Base-by-base conservation (phyloP, 1,140 invertebrate species). In the Bradynema listronoti region DNA sequence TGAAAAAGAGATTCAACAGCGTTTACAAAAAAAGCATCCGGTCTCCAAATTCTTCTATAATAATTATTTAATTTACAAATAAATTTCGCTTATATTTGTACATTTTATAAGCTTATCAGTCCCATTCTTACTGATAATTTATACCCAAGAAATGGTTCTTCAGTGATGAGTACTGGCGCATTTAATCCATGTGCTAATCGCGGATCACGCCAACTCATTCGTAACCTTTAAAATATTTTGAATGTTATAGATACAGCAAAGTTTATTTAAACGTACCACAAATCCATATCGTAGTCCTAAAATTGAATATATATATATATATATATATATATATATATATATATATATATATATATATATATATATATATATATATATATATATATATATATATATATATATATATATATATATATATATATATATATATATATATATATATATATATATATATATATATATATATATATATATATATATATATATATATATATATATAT, bases 221-320 rank as follows among this genome's bases (percentile, higher is more conserved):
- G 43, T 11, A 77, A 27, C 75, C 55, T 55, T 16, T 1, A 47
- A 55, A 5, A 9, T 1, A 59, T 30, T 7, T 58, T 46, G 54
- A n/a, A 5, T 47, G 7, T 47, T 9, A 47, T 22, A 7, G 29
- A 22, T 24, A 47, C 7, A 47, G 29, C 11, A 22, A 2, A 56
- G 14, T 52, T 5, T 45, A n/a, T n/a, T n/a, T n/a, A n/a, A n/a
- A 6, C 41, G 45, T 57, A 57, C 55, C 75, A 77, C 1, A 64
- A 39, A 62, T 77, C 75, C 62, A 78, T 63, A 34, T 77, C 75
- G 50, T 77, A 77, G 47, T 77, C 74, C 73, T 75, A 5, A 72
- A 65, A 3, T 25, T 3, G 7, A 16, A n/a, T n/a, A n/a, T n/a
- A n/a, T n/a, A n/a, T n/a, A n/a, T n/a, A n/a, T n/a, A n/a, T n/a